A percentile compares a stretch with the other conserved stretches of the same genome.
Evolutionary conservation across 1,140 invertebrate species (phyloP).

Genomic region (Atta cephalotes): DNA sequence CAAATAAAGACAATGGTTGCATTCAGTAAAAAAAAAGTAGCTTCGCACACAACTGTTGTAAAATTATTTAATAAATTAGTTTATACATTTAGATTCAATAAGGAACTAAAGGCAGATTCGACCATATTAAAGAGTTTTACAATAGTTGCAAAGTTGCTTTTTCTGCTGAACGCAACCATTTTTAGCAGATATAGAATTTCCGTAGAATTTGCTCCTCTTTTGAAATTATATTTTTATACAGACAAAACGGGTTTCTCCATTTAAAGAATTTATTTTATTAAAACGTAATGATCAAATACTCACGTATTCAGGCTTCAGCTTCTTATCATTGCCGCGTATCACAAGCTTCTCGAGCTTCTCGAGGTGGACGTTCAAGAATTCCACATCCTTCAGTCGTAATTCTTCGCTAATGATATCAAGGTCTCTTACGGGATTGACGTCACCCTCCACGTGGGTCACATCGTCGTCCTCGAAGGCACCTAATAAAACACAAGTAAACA

Average conservation of each 20-base stretch:
- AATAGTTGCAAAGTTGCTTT: too few relatives aligned
- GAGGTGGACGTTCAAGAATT: constrained; percentile 92
- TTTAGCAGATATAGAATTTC: not conserved
- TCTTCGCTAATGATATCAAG: constrained; percentile 99
- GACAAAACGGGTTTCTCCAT: not conserved
- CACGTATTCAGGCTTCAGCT: constrained; percentile 98
- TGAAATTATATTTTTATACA: not conserved
- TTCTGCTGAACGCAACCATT: not conserved
- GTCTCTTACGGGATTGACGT: constrained; percentile 98
- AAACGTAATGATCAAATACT: constrained; percentile 81
- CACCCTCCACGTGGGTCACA: constrained; percentile 99
- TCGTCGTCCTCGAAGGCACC: constrained; percentile 99
- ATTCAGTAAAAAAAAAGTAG: too few relatives aligned
- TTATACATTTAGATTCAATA: too few relatives aligned
- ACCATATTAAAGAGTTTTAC: too few relatives aligned
- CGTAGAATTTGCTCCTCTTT: not conserved
- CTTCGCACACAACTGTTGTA: too few relatives aligned
- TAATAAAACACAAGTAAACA: constrained; percentile 79
- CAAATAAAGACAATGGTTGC: not conserved
- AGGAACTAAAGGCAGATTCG: too few relatives aligned
- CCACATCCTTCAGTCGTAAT: constrained; percentile 97
- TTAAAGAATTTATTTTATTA: not conserved
- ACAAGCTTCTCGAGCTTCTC: constrained; percentile 96
- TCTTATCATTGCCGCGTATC: constrained; percentile 97
- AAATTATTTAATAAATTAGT: too few relatives aligned